These are phyloP conservation scores for Triplophysa dalaica DNA, from an alignment of 2,113 vertebrate genomes.

Conservation along the genomic window DNA sequence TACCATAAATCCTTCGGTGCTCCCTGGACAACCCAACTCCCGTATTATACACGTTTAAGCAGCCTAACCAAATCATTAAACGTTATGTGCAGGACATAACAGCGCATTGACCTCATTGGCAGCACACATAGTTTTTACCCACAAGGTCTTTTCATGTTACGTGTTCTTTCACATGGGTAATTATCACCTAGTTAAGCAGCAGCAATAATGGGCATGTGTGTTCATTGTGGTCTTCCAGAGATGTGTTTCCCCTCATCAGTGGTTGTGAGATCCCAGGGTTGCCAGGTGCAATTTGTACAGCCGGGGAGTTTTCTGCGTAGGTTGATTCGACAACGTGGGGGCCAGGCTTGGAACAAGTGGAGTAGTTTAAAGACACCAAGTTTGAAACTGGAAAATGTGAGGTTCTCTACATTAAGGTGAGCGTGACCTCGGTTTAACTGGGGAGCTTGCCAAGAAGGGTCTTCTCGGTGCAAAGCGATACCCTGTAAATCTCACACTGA, in stretches of 20 bases:
- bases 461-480: constrained; percentile 59
- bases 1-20: constrained; percentile 9
- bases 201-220: neutral
- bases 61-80: constrained; percentile 22
- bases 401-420: constrained; percentile 60
- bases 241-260: neutral
- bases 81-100: neutral
- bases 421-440: constrained; percentile 51
- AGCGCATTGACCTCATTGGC: constrained; percentile 2
- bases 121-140: neutral
- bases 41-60: neutral
- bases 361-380: constrained; percentile 57
- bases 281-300: constrained; percentile 43
- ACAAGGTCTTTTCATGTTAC: neutral
- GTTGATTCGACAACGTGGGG: constrained; percentile 56
- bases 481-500: constrained; percentile 62
- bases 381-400: constrained; percentile 59
- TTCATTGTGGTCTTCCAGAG: constrained; percentile 7
- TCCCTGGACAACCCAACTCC: neutral
- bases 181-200: constrained; percentile 18
- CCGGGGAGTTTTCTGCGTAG: constrained; percentile 50
- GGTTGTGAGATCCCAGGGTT: neutral
- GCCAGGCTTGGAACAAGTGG: constrained; percentile 48
- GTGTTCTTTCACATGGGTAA: constrained; percentile 11
- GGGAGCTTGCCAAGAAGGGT: constrained; percentile 58